Evolutionary conservation across 1,140 invertebrate genomes (phyloP).

Genomic region (Aphidius gifuensis): DNA sequence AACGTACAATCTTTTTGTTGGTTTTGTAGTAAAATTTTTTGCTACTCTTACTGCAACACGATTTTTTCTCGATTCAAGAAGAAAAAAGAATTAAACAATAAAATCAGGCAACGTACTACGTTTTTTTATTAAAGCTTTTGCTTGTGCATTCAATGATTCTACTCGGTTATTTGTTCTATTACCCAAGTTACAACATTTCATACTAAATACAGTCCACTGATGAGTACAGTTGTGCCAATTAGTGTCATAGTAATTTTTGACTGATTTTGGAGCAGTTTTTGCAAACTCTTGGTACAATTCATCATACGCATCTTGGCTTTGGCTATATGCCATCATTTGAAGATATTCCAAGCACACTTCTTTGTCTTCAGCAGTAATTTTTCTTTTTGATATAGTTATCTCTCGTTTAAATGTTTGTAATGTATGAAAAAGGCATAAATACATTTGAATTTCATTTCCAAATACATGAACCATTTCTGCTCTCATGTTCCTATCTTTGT

Average conservation of each 20-base stretch:
- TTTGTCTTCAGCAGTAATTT: constrained; percentile 7
- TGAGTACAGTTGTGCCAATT: constrained; percentile 21
- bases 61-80: too few relatives aligned
- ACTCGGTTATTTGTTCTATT: constrained; percentile 24
- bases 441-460: constrained; percentile 1
- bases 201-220: constrained; percentile 22
- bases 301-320: not conserved
- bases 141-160: constrained; percentile 22
- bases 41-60: too few relatives aligned
- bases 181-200: constrained; percentile 23
- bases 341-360: not conserved
- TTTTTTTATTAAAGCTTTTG: constrained; percentile 10
- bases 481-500: constrained; percentile 13
- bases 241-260: constrained; percentile 12
- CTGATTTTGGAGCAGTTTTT: not conserved
- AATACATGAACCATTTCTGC: constrained; percentile 11
- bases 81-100: not conserved
- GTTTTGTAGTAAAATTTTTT: too few relatives aligned
- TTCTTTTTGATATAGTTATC: constrained; percentile 11
- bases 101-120: not conserved
- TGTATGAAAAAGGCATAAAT: constrained; percentile 23
- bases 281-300: not conserved
- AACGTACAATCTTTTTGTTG: too few relatives aligned
- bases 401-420: constrained; percentile 19
- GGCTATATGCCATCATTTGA: not conserved